Evolutionary conservation across 2,888 invertebrate species (phyloP).

Genomic region (Harpagoxenus sublaevis): DNA sequence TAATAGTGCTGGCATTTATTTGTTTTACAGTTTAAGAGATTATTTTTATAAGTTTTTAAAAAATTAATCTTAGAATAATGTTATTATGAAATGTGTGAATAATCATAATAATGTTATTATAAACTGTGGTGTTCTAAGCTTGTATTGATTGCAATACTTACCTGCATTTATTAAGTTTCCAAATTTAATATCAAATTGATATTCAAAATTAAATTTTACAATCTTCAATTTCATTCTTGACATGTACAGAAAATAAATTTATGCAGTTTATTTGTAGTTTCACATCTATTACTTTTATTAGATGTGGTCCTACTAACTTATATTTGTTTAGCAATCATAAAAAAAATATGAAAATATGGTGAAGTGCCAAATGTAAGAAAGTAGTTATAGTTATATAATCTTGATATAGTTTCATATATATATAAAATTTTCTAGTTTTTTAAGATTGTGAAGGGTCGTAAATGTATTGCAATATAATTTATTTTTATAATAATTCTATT

Average conservation of each 20-base stretch:
- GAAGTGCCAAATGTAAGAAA: slow-evolving; percentile 36
- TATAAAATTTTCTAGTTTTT: slow-evolving; percentile 14
- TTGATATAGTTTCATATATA: slow-evolving; percentile 33
- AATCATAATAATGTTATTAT: neutral
- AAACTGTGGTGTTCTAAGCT: too few relatives aligned
- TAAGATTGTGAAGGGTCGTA: slow-evolving; percentile 50
- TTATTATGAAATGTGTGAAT: neutral
- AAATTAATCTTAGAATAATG: neutral
- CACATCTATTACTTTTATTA: slow-evolving; percentile 42
- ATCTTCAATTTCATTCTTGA: neutral
- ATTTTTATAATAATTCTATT: slow-evolving; percentile 43
- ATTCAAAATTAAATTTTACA: slow-evolving; percentile 9
- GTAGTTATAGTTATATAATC: slow-evolving; percentile 46
- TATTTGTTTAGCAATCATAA: slow-evolving; percentile 51
- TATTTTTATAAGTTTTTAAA: slow-evolving; percentile 27
- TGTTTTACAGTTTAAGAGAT: slow-evolving; percentile 19
- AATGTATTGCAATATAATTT: slow-evolving; percentile 23
- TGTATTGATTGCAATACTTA: neutral
- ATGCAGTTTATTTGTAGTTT: slow-evolving; percentile 29
- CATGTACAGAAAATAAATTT: slow-evolving; percentile 10
- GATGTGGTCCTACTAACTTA: slow-evolving; percentile 59
- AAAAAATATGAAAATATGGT: slow-evolving; percentile 12
- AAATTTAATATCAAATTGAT: slow-evolving; percentile 6
- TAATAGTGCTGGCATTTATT: slow-evolving; percentile 31
- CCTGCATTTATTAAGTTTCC: slow-evolving; percentile 30